Percentiles rank a stretch among this genome's conserved stretches.
Evolutionary conservation across 2,113 vertebrate species (phyloP).

Genomic region (Forbesichthys agassizii): DNA sequence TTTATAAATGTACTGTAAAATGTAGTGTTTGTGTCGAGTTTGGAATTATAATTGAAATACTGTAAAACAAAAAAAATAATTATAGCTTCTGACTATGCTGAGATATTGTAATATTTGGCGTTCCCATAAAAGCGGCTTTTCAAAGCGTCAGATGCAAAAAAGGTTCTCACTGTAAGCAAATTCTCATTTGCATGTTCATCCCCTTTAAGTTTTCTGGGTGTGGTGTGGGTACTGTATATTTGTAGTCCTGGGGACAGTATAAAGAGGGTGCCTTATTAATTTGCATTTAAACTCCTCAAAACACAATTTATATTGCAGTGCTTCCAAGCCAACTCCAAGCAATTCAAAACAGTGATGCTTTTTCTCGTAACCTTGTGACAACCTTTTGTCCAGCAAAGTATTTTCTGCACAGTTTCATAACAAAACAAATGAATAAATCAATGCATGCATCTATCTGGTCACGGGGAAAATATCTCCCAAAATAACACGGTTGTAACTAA

Average conservation of each 20-base stretch:
- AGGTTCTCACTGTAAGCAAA: background rate
- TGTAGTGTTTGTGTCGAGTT: too few relatives aligned
- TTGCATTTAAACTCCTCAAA: slow-evolving; percentile 6
- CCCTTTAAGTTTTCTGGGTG: background rate
- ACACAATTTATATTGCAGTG: background rate
- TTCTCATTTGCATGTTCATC: slow-evolving; percentile 3
- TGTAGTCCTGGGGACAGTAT: background rate
- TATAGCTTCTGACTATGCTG: too few relatives aligned
- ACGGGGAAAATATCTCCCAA: background rate
- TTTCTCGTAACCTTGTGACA: background rate
- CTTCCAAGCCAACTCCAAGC: too few relatives aligned
- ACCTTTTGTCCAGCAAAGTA: background rate
- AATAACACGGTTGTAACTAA: background rate
- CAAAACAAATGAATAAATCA: background rate
- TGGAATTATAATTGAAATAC: too few relatives aligned
- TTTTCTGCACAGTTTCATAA: background rate
- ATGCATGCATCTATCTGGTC: background rate
- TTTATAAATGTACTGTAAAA: too few relatives aligned
- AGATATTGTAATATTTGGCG: too few relatives aligned
- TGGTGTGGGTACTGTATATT: background rate
- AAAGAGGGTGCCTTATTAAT: background rate
- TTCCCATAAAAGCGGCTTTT: too few relatives aligned
- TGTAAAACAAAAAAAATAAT: too few relatives aligned
- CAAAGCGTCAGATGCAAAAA: slow-evolving; percentile 4
- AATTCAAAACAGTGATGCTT: background rate